phyloP scores from a whole-genome alignment of 2,113 vertebrate genomes.

The Chauna torquata region DNA sequence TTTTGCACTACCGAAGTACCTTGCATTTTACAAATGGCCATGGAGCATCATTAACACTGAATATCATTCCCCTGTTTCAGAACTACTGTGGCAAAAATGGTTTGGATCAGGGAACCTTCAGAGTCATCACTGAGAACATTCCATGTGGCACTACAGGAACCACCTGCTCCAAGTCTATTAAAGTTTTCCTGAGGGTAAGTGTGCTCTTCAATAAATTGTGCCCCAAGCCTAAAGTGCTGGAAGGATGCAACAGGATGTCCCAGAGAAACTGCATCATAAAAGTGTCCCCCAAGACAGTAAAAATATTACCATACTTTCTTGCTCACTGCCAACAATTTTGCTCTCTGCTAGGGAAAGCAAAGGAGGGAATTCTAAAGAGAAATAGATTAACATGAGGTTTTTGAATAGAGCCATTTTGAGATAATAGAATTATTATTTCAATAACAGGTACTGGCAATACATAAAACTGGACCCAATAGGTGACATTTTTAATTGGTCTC shows the following conservation, averaged over 20 bases:
- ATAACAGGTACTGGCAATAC: not conserved
- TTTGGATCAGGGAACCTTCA: conserved; percentile 77
- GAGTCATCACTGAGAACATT: conserved; percentile 90
- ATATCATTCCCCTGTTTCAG: conserved; percentile 62
- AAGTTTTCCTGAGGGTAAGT: conserved; percentile 87
- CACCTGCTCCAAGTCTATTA: conserved; percentile 93
- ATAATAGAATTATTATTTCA: not conserved
- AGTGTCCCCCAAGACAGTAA: not conserved
- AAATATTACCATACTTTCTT: not conserved
- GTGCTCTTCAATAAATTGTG: not conserved
- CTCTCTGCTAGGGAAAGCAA: not conserved
- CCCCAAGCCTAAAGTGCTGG: not conserved
- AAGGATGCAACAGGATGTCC: not conserved
- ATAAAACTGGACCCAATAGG: not conserved
- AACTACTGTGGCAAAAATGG: conserved; percentile 79
- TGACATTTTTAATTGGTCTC: not conserved
- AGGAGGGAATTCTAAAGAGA: not conserved
- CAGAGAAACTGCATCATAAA: not conserved
- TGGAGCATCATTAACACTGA: not conserved
- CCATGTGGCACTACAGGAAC: conserved; percentile 91
- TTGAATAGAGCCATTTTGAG: not conserved
- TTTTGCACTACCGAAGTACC: not conserved
- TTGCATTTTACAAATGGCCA: not conserved
- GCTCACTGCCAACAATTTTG: not conserved
- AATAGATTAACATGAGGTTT: not conserved